Base-by-base conservation (phyloP, 2,888 invertebrate genomes). In the Chymomyza amoena region DNA sequence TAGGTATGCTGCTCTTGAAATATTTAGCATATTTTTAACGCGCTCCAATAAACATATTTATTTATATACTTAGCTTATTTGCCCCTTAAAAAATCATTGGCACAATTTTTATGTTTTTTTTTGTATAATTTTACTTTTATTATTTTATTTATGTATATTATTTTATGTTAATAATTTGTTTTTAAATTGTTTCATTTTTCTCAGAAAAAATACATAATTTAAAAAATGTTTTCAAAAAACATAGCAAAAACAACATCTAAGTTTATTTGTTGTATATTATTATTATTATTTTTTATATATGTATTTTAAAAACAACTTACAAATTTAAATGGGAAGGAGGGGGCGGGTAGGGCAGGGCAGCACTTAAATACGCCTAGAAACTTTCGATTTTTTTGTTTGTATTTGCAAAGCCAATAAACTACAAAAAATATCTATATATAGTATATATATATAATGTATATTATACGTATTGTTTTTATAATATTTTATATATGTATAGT, bases 121-220 rank as follows among this genome's bases (percentile, higher is more conserved):
- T 81, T 86, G 72, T 68, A 60, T 28, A 75, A 64, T 25, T 60
- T 56, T 72, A 62, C 50, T 66, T 51, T 67, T 61, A 54, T 61
- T 66, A 66, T 69, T 64, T 67, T 72, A n/a, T 36, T 60, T 66
- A 62, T 69, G 39, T 45, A 45, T 45, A 45, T 45, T 10, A 4
- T 45, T 45, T 45, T 45, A 45, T 13, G 39, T 70, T 73, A 60
- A 68, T 73, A 61, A 68, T 79, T 70, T 64, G 60, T 76, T 75
- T 82, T 81, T 78, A 84, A 80, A 76, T 77, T 68, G 67, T 73
- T 82, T 78, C 73, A 83, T 84, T 84, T 45, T 84, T 85, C 84
- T 85, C 86, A 85, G 86, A 87, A 84, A 84, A 85, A 70, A 68
- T 45, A 73, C 61, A 68, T 57, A 67, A 61, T 73, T 52, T 65